Conservation (phyloP, 2,797 vertebrate genomes). For the Falco rusticolus region DNA sequence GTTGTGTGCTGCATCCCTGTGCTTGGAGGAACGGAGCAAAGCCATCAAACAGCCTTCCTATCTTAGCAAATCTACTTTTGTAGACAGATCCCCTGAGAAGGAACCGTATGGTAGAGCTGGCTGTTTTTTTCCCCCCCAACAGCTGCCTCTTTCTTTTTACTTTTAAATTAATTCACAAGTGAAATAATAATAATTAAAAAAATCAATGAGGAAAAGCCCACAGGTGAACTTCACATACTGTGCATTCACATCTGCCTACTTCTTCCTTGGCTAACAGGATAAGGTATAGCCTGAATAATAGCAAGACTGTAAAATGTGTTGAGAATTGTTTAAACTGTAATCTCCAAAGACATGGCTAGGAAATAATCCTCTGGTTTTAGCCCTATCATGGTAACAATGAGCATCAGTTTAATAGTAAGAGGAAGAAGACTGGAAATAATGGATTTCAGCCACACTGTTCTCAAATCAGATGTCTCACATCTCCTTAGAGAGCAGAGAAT, state of each 20-base stretch:
- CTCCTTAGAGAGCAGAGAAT: conserved; percentile 6
- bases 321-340: not conserved
- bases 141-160: not conserved
- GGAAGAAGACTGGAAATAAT: conserved; percentile 38
- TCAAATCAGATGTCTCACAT: not conserved
- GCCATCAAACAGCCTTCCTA: not conserved
- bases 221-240: not conserved
- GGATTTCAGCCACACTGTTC: not conserved
- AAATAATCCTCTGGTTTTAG: conserved; percentile 25
- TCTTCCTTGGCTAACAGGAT: not conserved
- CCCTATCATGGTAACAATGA: not conserved
- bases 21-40: not conserved
- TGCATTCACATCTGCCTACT: not conserved
- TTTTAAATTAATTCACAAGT: not conserved
- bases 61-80: not conserved
- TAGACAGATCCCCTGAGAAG: not conserved
- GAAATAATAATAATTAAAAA: not conserved
- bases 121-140: not conserved
- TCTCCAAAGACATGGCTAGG: not conserved
- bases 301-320: not conserved
- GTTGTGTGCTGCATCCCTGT: not conserved
- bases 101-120: not conserved
- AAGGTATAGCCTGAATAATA: not conserved
- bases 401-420: conserved; percentile 7
- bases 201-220: not conserved